Evolutionary conservation across 1,140 invertebrate species (phyloP).

Genomic region (Sinella curviseta): DNA sequence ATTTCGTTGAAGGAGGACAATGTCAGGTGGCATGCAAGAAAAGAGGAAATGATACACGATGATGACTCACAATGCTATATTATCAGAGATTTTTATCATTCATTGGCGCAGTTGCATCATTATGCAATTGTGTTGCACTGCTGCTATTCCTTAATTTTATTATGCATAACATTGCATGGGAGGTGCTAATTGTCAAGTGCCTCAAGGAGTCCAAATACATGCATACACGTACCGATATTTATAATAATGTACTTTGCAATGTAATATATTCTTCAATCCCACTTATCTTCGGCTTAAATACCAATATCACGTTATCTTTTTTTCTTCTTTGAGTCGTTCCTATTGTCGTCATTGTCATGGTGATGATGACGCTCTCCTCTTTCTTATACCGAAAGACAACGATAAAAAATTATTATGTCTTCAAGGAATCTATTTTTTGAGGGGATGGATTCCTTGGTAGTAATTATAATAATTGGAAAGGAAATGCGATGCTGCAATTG

Average conservation of each 20-base stretch:
- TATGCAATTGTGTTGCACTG: too few species aligned
- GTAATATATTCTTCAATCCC: background rate
- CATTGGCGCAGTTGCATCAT: too few species aligned
- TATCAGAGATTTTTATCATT: too few species aligned
- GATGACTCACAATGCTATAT: too few species aligned
- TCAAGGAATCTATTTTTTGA: background rate
- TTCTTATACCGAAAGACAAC: background rate
- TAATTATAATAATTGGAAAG: too few species aligned
- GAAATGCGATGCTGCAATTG: background rate
- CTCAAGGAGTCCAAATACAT: conserved; percentile 6
- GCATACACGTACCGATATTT: background rate
- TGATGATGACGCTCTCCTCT: background rate
- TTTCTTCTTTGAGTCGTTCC: background rate
- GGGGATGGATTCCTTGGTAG: background rate
- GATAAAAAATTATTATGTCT: background rate
- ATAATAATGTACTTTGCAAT: background rate
- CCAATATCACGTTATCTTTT: background rate
- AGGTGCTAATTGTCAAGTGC: conserved; percentile 23
- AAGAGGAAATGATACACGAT: background rate
- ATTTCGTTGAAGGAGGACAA: background rate
- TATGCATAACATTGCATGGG: background rate
- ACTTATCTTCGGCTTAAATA: background rate
- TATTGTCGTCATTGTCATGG: background rate
- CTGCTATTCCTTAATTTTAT: background rate
- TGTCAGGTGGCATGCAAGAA: background rate